A percentile compares a stretch with the other conserved stretches of the same genome.
Evolutionary conservation across 2,113 vertebrate species (phyloP).

Genomic region (Chloropsis cyanopogon): DNA sequence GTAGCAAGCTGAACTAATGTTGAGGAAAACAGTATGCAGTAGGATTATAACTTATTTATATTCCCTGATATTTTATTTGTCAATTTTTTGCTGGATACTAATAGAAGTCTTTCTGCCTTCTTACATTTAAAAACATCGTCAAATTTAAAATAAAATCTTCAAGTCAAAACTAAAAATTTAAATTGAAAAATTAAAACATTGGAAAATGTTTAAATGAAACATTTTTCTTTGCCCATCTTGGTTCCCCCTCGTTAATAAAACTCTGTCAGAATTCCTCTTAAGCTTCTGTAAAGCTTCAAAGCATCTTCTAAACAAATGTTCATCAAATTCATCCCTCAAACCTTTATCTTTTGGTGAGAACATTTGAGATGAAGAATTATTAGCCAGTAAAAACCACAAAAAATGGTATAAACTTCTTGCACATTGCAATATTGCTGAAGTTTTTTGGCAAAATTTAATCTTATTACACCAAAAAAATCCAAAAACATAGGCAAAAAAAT

Average conservation of each 20-base stretch:
- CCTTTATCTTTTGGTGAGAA: neutral
- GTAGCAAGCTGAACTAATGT: neutral
- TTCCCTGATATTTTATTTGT: neutral
- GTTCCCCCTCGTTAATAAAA: accelerated
- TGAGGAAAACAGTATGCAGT: neutral
- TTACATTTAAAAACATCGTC: neutral
- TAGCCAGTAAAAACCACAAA: neutral
- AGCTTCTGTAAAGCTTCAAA: neutral
- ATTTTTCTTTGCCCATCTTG: neutral
- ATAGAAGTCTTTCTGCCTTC: neutral
- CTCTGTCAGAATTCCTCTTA: neutral
- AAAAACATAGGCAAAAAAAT: neutral
- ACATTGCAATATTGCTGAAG: neutral
- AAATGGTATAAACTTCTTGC: accelerated
- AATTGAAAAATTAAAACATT: neutral
- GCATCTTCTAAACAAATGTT: neutral
- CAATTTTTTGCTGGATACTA: neutral
- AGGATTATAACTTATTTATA: neutral
- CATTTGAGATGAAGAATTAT: neutral
- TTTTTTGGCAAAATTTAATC: neutral
- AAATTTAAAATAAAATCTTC: neutral
- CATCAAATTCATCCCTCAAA: neutral
- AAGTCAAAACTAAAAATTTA: neutral
- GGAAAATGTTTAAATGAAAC: neutral
- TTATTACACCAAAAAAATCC: neutral